These are phyloP conservation scores for Pristionchus japonicus DNA, from an alignment of 2,888 invertebrate genomes.

Conservation along the genomic window DNA sequence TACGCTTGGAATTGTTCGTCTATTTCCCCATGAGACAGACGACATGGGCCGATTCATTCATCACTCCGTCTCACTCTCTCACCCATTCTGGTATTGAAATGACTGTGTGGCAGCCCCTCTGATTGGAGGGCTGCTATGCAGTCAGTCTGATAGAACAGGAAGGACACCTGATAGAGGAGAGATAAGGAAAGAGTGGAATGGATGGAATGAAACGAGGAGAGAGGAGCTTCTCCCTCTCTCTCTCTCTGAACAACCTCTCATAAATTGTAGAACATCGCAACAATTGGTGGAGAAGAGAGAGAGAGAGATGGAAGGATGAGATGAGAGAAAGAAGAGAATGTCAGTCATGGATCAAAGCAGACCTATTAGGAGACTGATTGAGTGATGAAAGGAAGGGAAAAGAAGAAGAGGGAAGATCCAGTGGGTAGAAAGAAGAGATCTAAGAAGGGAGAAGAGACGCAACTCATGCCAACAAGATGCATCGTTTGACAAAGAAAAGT, in stretches of 20 bases:
- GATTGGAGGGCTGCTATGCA: neutral
- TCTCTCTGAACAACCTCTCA: neutral
- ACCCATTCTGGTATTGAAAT: neutral
- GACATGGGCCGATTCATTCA: neutral
- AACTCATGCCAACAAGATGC: slow-evolving; percentile 36
- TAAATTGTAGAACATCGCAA: slow-evolving; percentile 38
- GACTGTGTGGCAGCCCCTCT: neutral
- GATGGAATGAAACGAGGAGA: neutral
- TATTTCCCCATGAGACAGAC: neutral
- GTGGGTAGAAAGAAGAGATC: neutral
- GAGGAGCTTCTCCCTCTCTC: neutral
- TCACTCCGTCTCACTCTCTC: slow-evolving; percentile 25
- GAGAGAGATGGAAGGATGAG: neutral
- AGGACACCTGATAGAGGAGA: neutral
- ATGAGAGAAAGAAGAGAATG: neutral
- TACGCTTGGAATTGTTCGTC: neutral
- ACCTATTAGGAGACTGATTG: slow-evolving; percentile 44
- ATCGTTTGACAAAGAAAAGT: slow-evolving; percentile 40
- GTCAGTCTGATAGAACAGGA: neutral
- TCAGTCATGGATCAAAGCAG: slow-evolving; percentile 5
- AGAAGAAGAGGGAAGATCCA: slow-evolving; percentile 44
- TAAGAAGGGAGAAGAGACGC: slow-evolving; percentile 34
- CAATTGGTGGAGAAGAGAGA: slow-evolving; percentile 8
- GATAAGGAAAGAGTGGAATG: neutral
- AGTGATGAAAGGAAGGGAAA: slow-evolving; percentile 44